Evolutionary conservation across 2,797 vertebrate genomes (phyloP), one percentile per base, ranked within the genome.

Genomic region (Huso huso): DNA sequence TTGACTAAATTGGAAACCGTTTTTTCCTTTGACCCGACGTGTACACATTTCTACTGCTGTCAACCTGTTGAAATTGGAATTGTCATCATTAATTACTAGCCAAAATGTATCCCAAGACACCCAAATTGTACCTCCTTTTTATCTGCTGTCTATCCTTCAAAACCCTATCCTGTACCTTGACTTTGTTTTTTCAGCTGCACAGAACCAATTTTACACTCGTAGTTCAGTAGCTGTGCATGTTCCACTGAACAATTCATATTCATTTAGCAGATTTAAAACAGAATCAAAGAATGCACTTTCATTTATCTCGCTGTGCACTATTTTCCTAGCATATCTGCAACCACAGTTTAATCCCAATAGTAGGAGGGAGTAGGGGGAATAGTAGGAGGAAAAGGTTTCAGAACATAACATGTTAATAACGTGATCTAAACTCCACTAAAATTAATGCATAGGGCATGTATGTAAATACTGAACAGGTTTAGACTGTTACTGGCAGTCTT

Each of bases 161-260:
- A 67, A 63, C 12, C 12, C 64, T 53, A 55, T 58, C 7, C 23
- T 37, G 23, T 37, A 58, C 55, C 12, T 58, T 58, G 65, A 18
- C 57, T 23, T 10, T 69, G 72, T 69, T 73, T 75, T 49, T 66
- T 73, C 73, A 72, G 70, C 70, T 73, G 71, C 67, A 66, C 68
- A 63, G 18, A 51, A 49, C 65, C 61, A 60, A 66, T 67, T 63
- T 71, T 64, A 67, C 59, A 62, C 61, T 13, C 62, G 10, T 60
- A 66, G 9, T 11, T n/a, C 59, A 51, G 66, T 15, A 58, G 37
- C 59, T 51, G 58, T 64, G 64, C 50, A 68, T 51, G 62, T 61
- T 59, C 7, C 3, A 62, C 51, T 48, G 49, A 52, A 51, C 61
- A 58, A 18, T 49, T 18, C 63, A 69, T 70, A 37, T 37, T 37